These are phyloP conservation scores for Sycophila texana DNA, from an alignment of 2,888 invertebrate species.

Conservation along the genomic window DNA sequence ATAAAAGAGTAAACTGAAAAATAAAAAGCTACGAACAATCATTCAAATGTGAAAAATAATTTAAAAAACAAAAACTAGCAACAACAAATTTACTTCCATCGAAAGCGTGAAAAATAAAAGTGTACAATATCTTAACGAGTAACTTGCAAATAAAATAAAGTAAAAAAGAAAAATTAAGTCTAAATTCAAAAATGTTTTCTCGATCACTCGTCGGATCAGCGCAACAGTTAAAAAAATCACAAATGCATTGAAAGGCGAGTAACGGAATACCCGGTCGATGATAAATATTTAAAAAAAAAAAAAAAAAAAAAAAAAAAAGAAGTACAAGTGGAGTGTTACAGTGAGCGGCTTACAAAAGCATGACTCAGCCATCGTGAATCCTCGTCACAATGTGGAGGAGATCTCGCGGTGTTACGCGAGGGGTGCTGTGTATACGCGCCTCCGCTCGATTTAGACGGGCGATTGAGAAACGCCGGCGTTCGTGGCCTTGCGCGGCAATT, in stretches of 20 bases:
- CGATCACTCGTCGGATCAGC: too few species aligned
- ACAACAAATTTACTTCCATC: slow-evolving; percentile 35
- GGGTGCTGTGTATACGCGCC: too few species aligned
- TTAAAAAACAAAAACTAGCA: slow-evolving; percentile 13
- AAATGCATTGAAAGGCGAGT: too few species aligned
- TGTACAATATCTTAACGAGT: too few species aligned
- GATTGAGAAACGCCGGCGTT: not conserved
- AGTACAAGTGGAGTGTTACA: not conserved
- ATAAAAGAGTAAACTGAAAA: slow-evolving; percentile 1
- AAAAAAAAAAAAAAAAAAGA: not conserved
- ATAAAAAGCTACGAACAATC: slow-evolving; percentile 28
- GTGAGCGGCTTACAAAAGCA: not conserved
- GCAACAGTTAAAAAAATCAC: too few species aligned
- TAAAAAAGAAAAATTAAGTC: too few species aligned
- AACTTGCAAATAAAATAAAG: too few species aligned
- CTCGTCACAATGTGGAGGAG: slow-evolving; percentile 9
- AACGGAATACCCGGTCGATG: not conserved
- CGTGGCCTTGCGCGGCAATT: slow-evolving; percentile 36
- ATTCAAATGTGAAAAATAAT: not conserved
- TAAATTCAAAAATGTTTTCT: not conserved
- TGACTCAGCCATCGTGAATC: slow-evolving; percentile 3
- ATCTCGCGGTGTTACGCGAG: too few species aligned
- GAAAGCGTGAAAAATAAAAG: not conserved
- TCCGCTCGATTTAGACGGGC: slow-evolving; percentile 24
- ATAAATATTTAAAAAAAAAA: not conserved